A percentile compares a stretch with the other conserved stretches of the same genome.
These are phyloP conservation scores for Caenorhabditis virilis DNA, from an alignment of 2,888 invertebrate genomes.

Conservation along the genomic window DNA sequence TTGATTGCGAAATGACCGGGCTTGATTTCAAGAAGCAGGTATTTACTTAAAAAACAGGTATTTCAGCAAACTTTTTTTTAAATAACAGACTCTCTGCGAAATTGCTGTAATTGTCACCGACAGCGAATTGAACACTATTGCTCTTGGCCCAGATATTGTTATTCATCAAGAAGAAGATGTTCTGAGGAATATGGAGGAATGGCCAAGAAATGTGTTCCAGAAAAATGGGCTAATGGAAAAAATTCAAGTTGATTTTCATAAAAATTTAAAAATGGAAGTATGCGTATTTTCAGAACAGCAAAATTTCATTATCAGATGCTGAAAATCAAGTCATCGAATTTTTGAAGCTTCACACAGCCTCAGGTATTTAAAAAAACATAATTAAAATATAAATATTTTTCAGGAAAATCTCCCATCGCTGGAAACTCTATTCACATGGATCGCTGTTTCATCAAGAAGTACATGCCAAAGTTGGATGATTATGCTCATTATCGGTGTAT, in stretches of 20 bases:
- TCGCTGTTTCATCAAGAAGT: slow-evolving; percentile 71
- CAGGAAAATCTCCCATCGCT: slow-evolving; percentile 41
- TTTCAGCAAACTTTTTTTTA: too few species aligned
- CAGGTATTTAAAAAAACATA: slow-evolving; percentile 6
- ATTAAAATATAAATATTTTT: background rate
- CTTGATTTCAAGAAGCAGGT: slow-evolving; percentile 72
- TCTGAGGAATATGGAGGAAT: slow-evolving; percentile 81
- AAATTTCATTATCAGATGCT: slow-evolving; percentile 34
- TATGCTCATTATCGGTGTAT: slow-evolving; percentile 90
- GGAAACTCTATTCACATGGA: slow-evolving; percentile 63
- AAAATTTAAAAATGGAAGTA: too few species aligned
- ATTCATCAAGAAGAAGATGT: slow-evolving; percentile 80
- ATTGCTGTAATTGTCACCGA: slow-evolving; percentile 88
- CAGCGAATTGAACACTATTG: slow-evolving; percentile 55
- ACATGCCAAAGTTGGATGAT: slow-evolving; percentile 80
- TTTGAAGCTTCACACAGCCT: slow-evolving; percentile 21
- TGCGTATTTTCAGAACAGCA: slow-evolving; percentile 68
- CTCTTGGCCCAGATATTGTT: slow-evolving; percentile 75
- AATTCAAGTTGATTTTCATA: slow-evolving; percentile 70
- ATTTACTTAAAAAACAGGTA: background rate
- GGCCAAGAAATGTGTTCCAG: slow-evolving; percentile 82
- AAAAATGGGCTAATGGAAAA: slow-evolving; percentile 83
- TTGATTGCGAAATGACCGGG: slow-evolving; percentile 80
- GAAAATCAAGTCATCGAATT: slow-evolving; percentile 38
- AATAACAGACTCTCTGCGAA: slow-evolving; percentile 81